Evolutionary conservation across 2,797 vertebrate species (phyloP), one percentile per base, ranked within the genome.

Genomic region (Pelochelys cantorii): DNA sequence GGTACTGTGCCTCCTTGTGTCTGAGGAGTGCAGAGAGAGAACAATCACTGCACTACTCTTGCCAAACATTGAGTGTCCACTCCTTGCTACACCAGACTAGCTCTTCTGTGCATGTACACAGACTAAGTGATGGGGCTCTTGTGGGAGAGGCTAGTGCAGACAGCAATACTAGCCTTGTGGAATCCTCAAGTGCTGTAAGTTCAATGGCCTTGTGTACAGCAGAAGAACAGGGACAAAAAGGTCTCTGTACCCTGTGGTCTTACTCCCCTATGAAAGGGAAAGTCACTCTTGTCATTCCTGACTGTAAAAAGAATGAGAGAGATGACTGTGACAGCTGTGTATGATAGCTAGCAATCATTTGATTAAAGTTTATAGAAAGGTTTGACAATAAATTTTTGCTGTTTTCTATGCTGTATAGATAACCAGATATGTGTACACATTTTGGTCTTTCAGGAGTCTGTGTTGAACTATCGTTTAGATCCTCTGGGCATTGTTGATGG

Each of bases 401-500:
- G 0, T 86, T 1, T 60, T 87, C 78, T 9, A 25, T 83, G 52
- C 29, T 48, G 65, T 1, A 0, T 60, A 87, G 48, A 79, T 77
- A 79, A 1, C 8, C 7, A 37, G 18, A 94, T 23, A 20, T 42
- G 7, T 23, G 2, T 15, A 11, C 74, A 5, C 22, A n/a, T 65
- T 74, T 60, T 91, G 71, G 22, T 89, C 91, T 96, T 92, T 48
- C 94, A 99, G 99, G 99, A 99, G 93, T 99, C 99, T 96, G 99
- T 99, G 93, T 96, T 99, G 96, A 99, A 99, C 98, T 98, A 99
- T 97, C 99, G 99, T 85, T 97, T 99, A 95, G 99, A 99, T 97
- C 99, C 99, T 1, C 98, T 99, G 0, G 99, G 99, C 2, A 95
- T 98, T 0, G 98, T 99, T 34, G 99, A 99, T 53, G 99, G 99